Evolutionary conservation across 1,140 invertebrate species (phyloP), one percentile per base, ranked within the genome.

Genomic region (Linepithema humile): DNA sequence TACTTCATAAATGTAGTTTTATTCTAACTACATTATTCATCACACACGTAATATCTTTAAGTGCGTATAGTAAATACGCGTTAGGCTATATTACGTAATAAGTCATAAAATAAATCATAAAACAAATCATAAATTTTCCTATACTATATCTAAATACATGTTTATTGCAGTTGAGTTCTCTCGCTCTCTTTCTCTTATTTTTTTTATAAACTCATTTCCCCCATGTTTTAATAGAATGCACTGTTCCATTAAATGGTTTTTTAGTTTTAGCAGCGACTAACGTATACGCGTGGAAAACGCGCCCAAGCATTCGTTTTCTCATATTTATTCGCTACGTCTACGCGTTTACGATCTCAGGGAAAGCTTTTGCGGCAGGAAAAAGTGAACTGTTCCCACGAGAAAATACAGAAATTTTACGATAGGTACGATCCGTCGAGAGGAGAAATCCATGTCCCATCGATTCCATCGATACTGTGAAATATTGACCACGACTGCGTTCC

Each of bases 381-480:
- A 35, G 15, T 20, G 20, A 12, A 80, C n/a, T 53, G 23, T 23
- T 69, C 32, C 6, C 6, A 3, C 26, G n/a, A 65, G 43, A 38
- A 78, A 80, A 59, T 40, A 70, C 32, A 35, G 45, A 15, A 20
- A 78, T 67, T 78, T 78, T 78, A 78, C 29, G 60, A 67, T n/a
- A 0, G 9, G 29, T n/a, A n/a, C 29, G 17, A 0, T n/a, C n/a
- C n/a, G 1, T 29, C 29, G 45, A 67, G 26, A 32, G 15, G 17
- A 48, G 26, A 15, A 7, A 65, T 2, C 3, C 26, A 72, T 26
- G 29, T 50, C 17, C 17, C 9, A 0, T 9, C 6, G 20, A 55
- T 29, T 10, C 32, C 7, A 15, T 26, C 40, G 12, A 50, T 17
- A 29, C 29, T 5, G 15, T 78, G 12, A 78, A 78, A 67, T 69